phyloP scores from a whole-genome alignment of 2,888 invertebrate genomes.

The Eudasyphora cyanicolor region DNA sequence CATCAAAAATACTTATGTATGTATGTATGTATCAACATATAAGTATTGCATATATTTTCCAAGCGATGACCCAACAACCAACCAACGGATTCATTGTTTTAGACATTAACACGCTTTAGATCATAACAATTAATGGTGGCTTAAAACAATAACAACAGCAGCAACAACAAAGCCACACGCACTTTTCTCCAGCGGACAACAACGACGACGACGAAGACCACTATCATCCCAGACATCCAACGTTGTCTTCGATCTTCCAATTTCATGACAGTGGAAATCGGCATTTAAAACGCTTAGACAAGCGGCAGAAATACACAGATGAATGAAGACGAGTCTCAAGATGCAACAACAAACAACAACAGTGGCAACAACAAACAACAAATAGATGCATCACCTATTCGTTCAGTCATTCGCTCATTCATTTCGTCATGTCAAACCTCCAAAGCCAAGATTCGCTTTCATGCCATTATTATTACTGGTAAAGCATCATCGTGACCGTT shows the following conservation, averaged over 20 bases:
- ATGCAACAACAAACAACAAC: background rate
- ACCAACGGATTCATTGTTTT: background rate
- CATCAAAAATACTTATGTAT: constrained; percentile 1
- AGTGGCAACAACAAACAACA: background rate
- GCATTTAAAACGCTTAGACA: no score
- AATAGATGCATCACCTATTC: background rate
- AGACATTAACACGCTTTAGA: constrained; percentile 8
- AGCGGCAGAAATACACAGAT: background rate
- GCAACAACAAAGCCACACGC: background rate
- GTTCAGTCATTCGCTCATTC: background rate
- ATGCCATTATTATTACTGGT: constrained; percentile 14
- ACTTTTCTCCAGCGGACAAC: constrained; percentile 5
- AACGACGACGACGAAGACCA: background rate
- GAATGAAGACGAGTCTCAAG: background rate
- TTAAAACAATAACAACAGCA: background rate
- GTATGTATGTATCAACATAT: background rate
- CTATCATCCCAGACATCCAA: background rate
- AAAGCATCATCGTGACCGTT: constrained; percentile 10
- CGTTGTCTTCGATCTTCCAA: no score
- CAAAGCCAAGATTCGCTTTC: constrained; percentile 55
- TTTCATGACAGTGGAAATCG: background rate
- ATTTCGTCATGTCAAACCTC: constrained; percentile 5
- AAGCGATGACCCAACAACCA: constrained; percentile 27
- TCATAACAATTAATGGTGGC: constrained; percentile 20
- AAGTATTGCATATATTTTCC: background rate